A percentile compares a stretch with the other conserved stretches of the same genome.
Conservation (phyloP, 1,140 invertebrate species). For the Sycophila sp. region DNA sequence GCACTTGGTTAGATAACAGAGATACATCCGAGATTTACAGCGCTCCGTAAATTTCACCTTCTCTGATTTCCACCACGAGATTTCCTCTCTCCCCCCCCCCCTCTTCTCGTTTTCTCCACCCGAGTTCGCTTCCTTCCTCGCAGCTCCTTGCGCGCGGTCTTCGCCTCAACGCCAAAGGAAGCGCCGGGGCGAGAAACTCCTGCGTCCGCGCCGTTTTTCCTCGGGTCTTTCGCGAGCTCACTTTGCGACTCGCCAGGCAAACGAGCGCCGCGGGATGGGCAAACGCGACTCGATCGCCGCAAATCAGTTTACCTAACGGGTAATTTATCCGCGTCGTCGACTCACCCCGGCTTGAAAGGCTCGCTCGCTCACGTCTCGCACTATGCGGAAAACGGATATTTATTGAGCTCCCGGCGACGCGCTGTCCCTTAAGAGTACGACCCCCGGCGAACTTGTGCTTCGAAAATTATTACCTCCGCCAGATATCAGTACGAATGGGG, state of each 20-base stretch:
- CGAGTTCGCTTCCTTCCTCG: too few species aligned
- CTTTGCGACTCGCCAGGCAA: not conserved
- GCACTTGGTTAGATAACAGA: too few species aligned
- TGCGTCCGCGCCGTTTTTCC: not conserved
- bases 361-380: not conserved
- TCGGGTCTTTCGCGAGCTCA: not conserved
- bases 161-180: too few species aligned
- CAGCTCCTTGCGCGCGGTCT: too few species aligned
- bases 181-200: too few species aligned
- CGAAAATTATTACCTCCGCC: slow-evolving; percentile 30
- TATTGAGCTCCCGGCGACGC: slow-evolving; percentile 6
- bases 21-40: slow-evolving; percentile 2
- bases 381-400: slow-evolving; percentile 28
- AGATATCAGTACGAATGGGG: slow-evolving; percentile 26
- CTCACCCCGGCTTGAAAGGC: not conserved
- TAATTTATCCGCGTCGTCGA: slow-evolving; percentile 24
- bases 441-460: slow-evolving; percentile 1
- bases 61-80: too few species aligned
- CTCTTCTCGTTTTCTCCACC: too few species aligned
- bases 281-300: slow-evolving; percentile 16
- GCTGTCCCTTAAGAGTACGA: not conserved
- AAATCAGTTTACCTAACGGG: slow-evolving; percentile 27
- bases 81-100: too few species aligned
- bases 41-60: too few species aligned
- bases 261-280: slow-evolving; percentile 2